Evolutionary conservation across 2,888 invertebrate genomes (phyloP), one percentile per base, ranked within the genome.

Genomic region (Seladonia tumulorum): DNA sequence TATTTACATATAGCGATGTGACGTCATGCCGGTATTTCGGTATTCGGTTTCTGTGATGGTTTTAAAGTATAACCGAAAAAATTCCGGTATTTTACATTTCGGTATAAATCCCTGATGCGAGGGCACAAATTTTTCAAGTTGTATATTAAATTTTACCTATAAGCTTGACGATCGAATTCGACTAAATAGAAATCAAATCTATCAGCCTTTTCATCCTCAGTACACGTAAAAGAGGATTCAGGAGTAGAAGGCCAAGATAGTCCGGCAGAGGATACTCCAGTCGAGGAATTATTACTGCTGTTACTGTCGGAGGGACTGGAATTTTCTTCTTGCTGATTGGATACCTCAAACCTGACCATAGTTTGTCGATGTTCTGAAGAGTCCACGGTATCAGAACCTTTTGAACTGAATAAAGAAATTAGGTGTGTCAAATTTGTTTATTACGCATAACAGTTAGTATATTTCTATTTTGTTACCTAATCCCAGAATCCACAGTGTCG

Each of bases 241-340:
- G 93, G 92, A 1, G 93, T 93, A 8, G 93, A 90, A 8, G 92
- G 91, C 86, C 91, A 89, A 42, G 91, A 91, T 79, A 92, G 92
- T 16, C 80, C 85, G 39, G 91, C 88, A 0, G 57, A 57, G 12
- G 93, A 93, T 71, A 93, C 83, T 16, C 91, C 90, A 47, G 88
- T 72, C 1, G 93, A 94, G n/a, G 94, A 93, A 35, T 91, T 91
- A 35, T 91, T 94, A 81, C 94, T 94, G 85, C 96, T 94, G 82
- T 90, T 93, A 83, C 94, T 94, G 82, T 96, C 96, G 0, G 95
- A 95, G 4, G 96, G 96, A 91, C 96, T 96, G 14, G 94, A 93
- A 60, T 82, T 92, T 80, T 93, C 93, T 16, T 93, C 94, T 16
- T 89, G 79, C 29, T 87, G 89, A 75, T 79, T 84, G 8, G 90